A percentile compares a stretch with the other conserved stretches of the same genome.
Evolutionary conservation across 2,888 invertebrate species (phyloP).

Genomic region (Diogma glabrata): DNA sequence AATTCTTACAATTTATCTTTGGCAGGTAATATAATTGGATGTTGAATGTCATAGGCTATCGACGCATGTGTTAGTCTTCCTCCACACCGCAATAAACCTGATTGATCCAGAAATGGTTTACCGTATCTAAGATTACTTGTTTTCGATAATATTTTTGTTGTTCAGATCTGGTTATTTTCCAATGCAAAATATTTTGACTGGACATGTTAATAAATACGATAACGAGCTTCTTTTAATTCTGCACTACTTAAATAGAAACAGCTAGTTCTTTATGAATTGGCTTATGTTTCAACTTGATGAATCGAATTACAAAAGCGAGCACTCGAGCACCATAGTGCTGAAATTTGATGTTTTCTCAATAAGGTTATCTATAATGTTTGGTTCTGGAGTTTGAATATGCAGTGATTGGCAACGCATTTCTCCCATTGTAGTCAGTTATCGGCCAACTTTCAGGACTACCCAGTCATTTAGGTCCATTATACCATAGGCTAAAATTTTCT

Average conservation of each 20-base stretch:
- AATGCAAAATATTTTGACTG: too few relatives aligned
- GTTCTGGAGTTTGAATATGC: background rate
- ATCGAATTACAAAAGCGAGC: background rate
- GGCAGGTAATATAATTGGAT: background rate
- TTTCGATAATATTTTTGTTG: background rate
- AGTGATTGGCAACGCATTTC: background rate
- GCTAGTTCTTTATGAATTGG: too few relatives aligned
- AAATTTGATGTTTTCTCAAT: background rate
- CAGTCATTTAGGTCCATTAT: too few relatives aligned
- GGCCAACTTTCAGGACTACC: too few relatives aligned
- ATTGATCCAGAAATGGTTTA: background rate
- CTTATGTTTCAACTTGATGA: background rate
- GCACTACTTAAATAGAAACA: too few relatives aligned
- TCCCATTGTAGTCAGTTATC: too few relatives aligned
- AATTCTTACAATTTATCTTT: too few relatives aligned
- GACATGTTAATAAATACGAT: too few relatives aligned
- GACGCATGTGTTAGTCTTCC: background rate
- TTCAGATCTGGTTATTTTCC: background rate
- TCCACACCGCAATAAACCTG: background rate
- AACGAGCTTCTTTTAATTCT: too few relatives aligned
- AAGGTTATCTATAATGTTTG: background rate
- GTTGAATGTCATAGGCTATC: background rate
- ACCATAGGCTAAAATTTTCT: too few relatives aligned
- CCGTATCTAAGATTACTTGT: background rate
- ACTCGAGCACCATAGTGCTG: background rate